Evolutionary conservation across 2,888 invertebrate genomes (phyloP), one percentile per base, ranked within the genome.

Genomic region (Neoitamus cyanurus): DNA sequence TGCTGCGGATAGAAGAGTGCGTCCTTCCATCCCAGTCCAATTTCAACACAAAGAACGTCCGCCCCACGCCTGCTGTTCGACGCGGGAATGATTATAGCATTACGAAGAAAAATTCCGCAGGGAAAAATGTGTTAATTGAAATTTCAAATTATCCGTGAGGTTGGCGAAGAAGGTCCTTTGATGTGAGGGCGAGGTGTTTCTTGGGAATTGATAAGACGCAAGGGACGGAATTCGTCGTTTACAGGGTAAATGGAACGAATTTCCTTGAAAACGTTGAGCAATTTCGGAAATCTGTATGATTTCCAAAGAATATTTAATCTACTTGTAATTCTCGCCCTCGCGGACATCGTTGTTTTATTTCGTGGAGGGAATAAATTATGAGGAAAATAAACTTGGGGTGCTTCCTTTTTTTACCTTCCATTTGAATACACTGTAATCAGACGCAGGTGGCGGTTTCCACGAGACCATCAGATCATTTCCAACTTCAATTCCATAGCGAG

Each of bases 91-190:
- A 70, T 70, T 20, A 25, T 3, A 75, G 34, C n/a, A 25, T 37
- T 34, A 25, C 20, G 73, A 34, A 75, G 42, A 75, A 37, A 42
- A 37, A 20, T 75, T 42, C 28, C 75, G 20, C 34, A 72, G 34
- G 34, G 20, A 31, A 37, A 75, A 75, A 75, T 37, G 36, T 75
- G 20, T 75, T 75, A 75, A 75, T 75, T 75, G 75, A 75, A 75
- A 75, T 75, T 75, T 75, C 37, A 75, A 75, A 75, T 75, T 37
- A 75, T 75, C 75, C 37, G 20, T 75, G 25, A 25, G 20, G 75
- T 37, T 75, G 25, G 34, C 25, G 11, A 75, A 42, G 37, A 36
- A 75, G 37, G 37, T 25, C 25, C 37, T 75, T 75, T 37, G 13
- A 75, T 75, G 37, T 28, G 15, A 25, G 72, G 72, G n/a, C n/a